phyloP scores from a whole-genome alignment of 2,888 invertebrate genomes.

The Metacarcinus magister region DNA sequence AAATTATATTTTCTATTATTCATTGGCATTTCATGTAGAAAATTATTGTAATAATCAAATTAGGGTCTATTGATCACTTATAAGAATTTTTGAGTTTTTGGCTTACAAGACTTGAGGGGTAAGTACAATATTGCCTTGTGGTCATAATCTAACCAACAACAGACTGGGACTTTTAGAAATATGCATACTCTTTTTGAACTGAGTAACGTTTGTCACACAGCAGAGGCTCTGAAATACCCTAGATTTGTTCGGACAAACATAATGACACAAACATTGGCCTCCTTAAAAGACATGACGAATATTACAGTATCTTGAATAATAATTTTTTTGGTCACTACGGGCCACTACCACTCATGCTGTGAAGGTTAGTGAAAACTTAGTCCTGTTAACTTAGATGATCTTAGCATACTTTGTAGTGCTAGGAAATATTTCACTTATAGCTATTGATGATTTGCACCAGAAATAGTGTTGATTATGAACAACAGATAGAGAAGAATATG shows the following conservation, averaged over 20 bases:
- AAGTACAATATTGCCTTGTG: constrained; percentile 48
- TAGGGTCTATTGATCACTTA: background rate
- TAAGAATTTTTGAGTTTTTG: background rate
- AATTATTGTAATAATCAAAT: background rate
- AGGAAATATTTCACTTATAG: background rate
- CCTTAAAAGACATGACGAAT: constrained; percentile 12
- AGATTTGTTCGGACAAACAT: constrained; percentile 18
- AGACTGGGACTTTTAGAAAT: background rate
- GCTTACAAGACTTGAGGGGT: constrained; percentile 59
- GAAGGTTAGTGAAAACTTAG: constrained; percentile 13
- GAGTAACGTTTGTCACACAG: background rate
- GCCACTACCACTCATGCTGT: constrained; percentile 68
- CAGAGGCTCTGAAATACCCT: background rate
- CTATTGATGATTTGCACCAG: background rate
- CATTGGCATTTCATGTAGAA: background rate
- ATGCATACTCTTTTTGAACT: background rate
- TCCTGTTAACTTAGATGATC: background rate
- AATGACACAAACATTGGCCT: constrained; percentile 1
- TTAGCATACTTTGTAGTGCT: background rate
- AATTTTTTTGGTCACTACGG: constrained; percentile 5
- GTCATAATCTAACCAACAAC: constrained; percentile 43
- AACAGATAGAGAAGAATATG: background rate
- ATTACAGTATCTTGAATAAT: background rate
- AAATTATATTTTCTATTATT: background rate
- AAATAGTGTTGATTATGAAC: background rate